Evolutionary conservation across 1,140 invertebrate genomes (phyloP).

Genomic region (Aphidius ervi): DNA sequence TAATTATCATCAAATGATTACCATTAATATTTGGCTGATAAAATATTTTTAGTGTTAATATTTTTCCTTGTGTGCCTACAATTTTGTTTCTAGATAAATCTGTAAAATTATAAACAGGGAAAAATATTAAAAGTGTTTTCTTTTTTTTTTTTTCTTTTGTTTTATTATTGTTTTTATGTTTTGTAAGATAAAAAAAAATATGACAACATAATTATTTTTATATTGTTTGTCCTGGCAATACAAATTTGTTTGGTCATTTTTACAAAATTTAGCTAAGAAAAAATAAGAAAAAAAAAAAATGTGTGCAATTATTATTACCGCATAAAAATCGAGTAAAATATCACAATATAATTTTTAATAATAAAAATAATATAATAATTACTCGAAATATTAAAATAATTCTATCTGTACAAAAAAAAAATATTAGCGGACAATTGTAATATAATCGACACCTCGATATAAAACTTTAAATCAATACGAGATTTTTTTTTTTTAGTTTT

Average conservation of each 20-base stretch:
- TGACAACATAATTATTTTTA: constrained; percentile 11
- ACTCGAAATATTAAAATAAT: too few relatives aligned
- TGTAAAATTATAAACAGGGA: background rate
- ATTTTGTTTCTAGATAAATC: background rate
- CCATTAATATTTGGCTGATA: constrained; percentile 6
- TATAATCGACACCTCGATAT: too few relatives aligned
- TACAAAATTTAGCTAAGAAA: background rate
- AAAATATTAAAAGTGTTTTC: background rate
- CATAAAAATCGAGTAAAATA: too few relatives aligned
- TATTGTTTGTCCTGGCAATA: background rate
- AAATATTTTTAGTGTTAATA: constrained; percentile 21
- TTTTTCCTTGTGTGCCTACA: constrained; percentile 8
- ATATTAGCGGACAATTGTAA: too few relatives aligned
- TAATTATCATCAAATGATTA: background rate
- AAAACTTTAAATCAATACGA: too few relatives aligned
- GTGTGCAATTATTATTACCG: background rate
- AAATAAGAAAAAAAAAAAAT: background rate
- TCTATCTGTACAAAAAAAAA: too few relatives aligned
- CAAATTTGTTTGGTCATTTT: background rate
- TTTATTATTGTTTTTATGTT: background rate
- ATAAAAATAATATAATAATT: too few relatives aligned
- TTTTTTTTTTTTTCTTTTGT: background rate
- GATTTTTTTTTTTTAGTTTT: background rate
- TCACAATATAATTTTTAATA: too few relatives aligned
- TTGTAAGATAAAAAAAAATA: background rate